Conservation (phyloP, 1,140 invertebrate species). For the Drosophila melanica region DNA sequence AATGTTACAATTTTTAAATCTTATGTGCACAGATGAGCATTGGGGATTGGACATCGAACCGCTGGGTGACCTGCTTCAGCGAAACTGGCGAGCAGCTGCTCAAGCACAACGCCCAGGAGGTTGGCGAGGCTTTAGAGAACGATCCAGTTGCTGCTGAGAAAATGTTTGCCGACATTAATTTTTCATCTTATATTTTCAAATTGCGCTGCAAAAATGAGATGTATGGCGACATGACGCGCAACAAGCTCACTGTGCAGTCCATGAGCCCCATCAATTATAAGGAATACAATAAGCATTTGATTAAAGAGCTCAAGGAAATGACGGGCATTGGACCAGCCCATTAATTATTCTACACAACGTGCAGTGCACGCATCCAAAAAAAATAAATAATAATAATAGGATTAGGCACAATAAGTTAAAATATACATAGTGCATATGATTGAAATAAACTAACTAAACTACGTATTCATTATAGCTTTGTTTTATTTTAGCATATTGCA, state of each 20-base stretch:
- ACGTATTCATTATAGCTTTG: background rate
- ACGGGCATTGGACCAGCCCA: conserved; percentile 85
- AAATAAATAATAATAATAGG: conserved; percentile 2
- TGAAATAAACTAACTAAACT: conserved; percentile 11
- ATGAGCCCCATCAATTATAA: conserved; percentile 90
- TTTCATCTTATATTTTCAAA: conserved; percentile 92
- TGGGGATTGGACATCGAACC: conserved; percentile 91
- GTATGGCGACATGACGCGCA: conserved; percentile 94
- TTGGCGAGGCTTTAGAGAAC: conserved; percentile 89
- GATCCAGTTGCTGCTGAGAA: conserved; percentile 86
- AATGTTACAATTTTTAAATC: conserved; percentile 40
- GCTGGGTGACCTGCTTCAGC: conserved; percentile 96
- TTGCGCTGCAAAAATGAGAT: conserved; percentile 94
- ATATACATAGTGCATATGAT: background rate
- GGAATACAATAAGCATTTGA: conserved; percentile 89
- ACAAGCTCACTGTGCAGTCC: conserved; percentile 90
- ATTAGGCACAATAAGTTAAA: conserved; percentile 10
- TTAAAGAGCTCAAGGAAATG: conserved; percentile 87
- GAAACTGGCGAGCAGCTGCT: conserved; percentile 93
- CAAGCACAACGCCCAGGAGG: conserved; percentile 90
- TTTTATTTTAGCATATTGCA: conserved; percentile 1
- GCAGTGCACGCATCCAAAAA: conserved; percentile 26
- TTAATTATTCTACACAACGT: conserved; percentile 9
- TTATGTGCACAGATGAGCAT: conserved; percentile 87
- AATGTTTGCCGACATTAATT: conserved; percentile 90